A percentile compares a stretch with the other conserved stretches of the same genome.
These are phyloP conservation scores for Lucilia cuprina DNA, from an alignment of 1,140 invertebrate genomes.

Conservation along the genomic window DNA sequence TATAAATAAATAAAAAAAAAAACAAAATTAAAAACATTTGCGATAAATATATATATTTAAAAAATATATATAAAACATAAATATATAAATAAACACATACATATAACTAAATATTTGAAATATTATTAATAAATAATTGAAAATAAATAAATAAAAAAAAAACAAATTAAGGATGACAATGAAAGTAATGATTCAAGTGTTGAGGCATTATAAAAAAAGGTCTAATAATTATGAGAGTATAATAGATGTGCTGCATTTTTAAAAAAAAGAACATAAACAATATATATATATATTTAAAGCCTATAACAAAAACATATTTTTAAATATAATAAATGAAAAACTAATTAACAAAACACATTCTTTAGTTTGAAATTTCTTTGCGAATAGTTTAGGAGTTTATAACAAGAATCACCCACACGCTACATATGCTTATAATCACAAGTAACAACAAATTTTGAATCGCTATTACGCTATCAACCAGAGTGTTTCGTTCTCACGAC, in stretches of 20 bases:
- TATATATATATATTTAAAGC: constrained; percentile 15
- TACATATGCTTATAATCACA: too few relatives aligned
- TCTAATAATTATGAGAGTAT: neutral
- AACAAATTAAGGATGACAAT: neutral
- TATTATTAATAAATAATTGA: neutral
- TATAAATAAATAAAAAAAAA: neutral
- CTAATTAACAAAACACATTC: neutral
- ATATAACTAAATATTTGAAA: neutral
- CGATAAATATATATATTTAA: neutral
- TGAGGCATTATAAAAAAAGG: neutral
- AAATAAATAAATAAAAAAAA: neutral
- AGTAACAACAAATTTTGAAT: too few relatives aligned
- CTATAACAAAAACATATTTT: neutral
- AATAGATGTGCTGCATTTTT: constrained; percentile 11
- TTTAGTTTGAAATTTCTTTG: too few relatives aligned
- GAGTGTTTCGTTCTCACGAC: too few relatives aligned
- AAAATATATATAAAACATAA: neutral
- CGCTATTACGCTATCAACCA: too few relatives aligned
- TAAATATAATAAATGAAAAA: constrained; percentile 26
- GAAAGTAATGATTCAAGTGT: neutral
- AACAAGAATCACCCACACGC: too few relatives aligned
- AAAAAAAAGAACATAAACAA: neutral
- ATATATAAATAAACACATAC: neutral
- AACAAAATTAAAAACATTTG: neutral
- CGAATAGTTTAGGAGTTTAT: too few relatives aligned